Evolutionary conservation across 2,797 vertebrate species (phyloP).

Genomic region (Pitangus sulphuratus): DNA sequence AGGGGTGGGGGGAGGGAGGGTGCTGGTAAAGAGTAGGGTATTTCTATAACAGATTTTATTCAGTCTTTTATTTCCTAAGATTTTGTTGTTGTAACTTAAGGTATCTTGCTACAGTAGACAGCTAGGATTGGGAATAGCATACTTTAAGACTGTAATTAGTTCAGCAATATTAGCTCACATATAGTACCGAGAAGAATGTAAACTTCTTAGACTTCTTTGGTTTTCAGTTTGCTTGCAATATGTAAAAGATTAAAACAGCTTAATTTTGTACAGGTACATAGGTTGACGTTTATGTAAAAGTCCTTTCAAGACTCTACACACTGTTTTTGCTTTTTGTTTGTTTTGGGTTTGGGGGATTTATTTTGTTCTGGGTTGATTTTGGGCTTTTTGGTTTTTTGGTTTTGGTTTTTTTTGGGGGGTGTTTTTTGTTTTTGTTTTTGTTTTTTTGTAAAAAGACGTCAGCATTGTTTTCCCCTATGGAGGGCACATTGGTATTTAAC

Average conservation of each 20-base stretch:
- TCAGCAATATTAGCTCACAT: slow-evolving; percentile 77
- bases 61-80: slow-evolving; percentile 86
- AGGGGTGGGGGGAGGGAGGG: slow-evolving; percentile 73
- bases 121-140: slow-evolving; percentile 81
- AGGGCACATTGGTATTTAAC: slow-evolving; percentile 74
- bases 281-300: slow-evolving; percentile 75
- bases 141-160: slow-evolving; percentile 78
- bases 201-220: slow-evolving; percentile 71
- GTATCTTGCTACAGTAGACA: slow-evolving; percentile 87
- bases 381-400: background rate
- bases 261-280: slow-evolving; percentile 80
- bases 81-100: slow-evolving; percentile 89
- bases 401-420: too few relatives aligned
- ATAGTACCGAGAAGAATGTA: slow-evolving; percentile 75
- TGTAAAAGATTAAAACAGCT: slow-evolving; percentile 76
- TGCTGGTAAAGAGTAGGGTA: slow-evolving; percentile 82
- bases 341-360: background rate
- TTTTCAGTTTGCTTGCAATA: slow-evolving; percentile 72
- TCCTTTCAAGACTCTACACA: slow-evolving; percentile 67
- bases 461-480: slow-evolving; percentile 59
- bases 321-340: slow-evolving; percentile 42
- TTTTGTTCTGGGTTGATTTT: background rate
- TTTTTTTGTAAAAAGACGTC: slow-evolving; percentile 65
- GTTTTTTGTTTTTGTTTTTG: background rate
- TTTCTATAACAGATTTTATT: slow-evolving; percentile 91